These are phyloP conservation scores for Pheosia gnoma DNA, from an alignment of 2,888 invertebrate species.

Conservation along the genomic window DNA sequence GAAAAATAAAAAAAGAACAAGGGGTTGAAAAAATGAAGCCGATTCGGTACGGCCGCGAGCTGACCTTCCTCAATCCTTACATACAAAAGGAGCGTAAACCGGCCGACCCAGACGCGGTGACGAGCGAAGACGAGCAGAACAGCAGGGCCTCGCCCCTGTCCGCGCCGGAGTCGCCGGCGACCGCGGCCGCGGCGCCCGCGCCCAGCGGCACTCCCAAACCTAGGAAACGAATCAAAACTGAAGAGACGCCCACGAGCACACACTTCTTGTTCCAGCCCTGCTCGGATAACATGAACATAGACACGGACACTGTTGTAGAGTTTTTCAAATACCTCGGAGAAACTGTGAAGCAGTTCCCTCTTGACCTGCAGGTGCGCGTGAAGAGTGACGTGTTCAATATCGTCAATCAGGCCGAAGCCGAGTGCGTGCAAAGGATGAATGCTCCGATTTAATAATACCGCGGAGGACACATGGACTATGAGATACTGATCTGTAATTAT, in stretches of 20 bases:
- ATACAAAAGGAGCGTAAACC: background rate
- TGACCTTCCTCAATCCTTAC: background rate
- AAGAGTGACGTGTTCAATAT: conserved; percentile 10
- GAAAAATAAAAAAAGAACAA: background rate
- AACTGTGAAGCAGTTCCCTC: conserved; percentile 7
- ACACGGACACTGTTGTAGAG: background rate
- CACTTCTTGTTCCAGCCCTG: background rate
- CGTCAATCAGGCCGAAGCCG: conserved; percentile 7
- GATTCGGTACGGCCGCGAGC: conserved; percentile 2
- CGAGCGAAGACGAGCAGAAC: background rate
- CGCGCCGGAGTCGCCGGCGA: background rate
- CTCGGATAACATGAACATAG: background rate
- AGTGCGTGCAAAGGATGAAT: background rate
- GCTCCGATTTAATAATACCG: background rate
- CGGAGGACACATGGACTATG: background rate
- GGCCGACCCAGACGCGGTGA: background rate
- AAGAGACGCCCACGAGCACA: conserved; percentile 4
- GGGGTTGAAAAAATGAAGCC: background rate
- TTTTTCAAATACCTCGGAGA: conserved; percentile 8
- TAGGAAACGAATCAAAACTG: background rate
- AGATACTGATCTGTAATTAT: too few species aligned
- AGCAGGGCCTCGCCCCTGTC: background rate
- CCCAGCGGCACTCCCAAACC: background rate
- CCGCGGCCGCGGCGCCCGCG: background rate
- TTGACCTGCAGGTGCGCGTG: conserved; percentile 8